Evolutionary conservation across 2,113 vertebrate species (phyloP).

Genomic region (Speoplatyrhinus poulsoni): DNA sequence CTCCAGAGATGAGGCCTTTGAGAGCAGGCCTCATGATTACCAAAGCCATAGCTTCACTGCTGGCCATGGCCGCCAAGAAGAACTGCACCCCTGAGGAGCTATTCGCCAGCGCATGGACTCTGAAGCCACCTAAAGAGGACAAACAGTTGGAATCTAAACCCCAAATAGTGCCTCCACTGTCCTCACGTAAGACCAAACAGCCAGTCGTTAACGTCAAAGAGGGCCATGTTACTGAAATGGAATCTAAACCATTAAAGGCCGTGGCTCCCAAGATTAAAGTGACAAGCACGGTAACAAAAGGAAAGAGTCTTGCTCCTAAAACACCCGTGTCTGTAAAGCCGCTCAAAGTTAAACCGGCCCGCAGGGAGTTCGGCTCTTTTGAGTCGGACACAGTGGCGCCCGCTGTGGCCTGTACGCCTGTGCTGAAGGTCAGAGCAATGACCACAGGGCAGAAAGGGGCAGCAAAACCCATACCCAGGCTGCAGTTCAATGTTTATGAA

Average conservation of each 20-base stretch:
- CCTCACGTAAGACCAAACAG: slow-evolving; percentile 50
- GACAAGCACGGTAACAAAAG: slow-evolving; percentile 33
- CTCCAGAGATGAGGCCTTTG: slow-evolving; percentile 69
- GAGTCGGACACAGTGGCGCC: slow-evolving; percentile 68
- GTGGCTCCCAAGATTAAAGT: slow-evolving; percentile 44
- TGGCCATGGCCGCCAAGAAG: slow-evolving; percentile 61
- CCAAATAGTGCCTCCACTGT: slow-evolving; percentile 17
- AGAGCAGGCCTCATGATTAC: slow-evolving; percentile 77
- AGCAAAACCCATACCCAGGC: slow-evolving; percentile 41
- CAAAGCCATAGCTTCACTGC: slow-evolving; percentile 73
- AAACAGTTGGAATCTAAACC: slow-evolving; percentile 34
- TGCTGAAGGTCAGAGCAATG: slow-evolving; percentile 30
- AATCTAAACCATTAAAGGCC: slow-evolving; percentile 40
- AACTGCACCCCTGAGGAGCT: slow-evolving; percentile 61
- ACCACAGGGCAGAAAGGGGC: slow-evolving; percentile 33
- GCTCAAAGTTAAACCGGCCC: slow-evolving; percentile 17
- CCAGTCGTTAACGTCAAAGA: slow-evolving; percentile 24
- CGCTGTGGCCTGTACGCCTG: slow-evolving; percentile 67
- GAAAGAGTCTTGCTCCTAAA: slow-evolving; percentile 50
- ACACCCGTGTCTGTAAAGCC: slow-evolving; percentile 56
- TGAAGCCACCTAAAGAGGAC: slow-evolving; percentile 57
- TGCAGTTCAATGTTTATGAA: slow-evolving; percentile 83
- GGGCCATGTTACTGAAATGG: slow-evolving; percentile 10
- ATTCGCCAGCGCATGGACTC: slow-evolving; percentile 78
- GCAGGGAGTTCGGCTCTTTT: slow-evolving; percentile 36